Conservation (phyloP, 2,113 vertebrate species). For the Pelusios castaneus region DNA sequence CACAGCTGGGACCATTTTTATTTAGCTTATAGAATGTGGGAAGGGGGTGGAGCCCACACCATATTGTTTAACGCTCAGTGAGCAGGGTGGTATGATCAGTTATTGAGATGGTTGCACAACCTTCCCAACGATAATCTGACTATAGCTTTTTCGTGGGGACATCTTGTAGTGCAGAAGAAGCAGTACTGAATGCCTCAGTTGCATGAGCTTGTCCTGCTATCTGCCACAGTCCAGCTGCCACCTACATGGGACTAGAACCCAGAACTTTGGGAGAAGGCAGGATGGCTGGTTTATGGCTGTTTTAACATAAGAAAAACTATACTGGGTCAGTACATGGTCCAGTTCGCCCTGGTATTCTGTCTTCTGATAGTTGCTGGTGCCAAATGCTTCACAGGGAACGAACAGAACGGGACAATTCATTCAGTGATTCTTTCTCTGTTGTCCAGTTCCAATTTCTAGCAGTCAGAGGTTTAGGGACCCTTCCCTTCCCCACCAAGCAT, state of each 20-base stretch:
- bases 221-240: fast-evolving
- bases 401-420: not conserved
- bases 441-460: not conserved
- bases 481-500: not conserved
- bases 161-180: not conserved
- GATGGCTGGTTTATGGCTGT: not conserved
- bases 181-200: not conserved
- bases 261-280: not conserved
- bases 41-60: not conserved
- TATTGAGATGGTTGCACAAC: not conserved
- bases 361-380: not conserved
- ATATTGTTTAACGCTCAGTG: not conserved
- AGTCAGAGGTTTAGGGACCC: not conserved
- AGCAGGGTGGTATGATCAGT: not conserved
- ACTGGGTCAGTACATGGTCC: not conserved
- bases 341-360: not conserved
- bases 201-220: not conserved
- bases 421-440: not conserved
- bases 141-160: not conserved
- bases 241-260: not conserved
- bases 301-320: not conserved
- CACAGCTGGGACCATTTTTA: not conserved
- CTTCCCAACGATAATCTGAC: not conserved
- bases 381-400: not conserved
- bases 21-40: not conserved